phyloP scores from a whole-genome alignment of 2,888 invertebrate genomes.

The Byasa hedistus region DNA sequence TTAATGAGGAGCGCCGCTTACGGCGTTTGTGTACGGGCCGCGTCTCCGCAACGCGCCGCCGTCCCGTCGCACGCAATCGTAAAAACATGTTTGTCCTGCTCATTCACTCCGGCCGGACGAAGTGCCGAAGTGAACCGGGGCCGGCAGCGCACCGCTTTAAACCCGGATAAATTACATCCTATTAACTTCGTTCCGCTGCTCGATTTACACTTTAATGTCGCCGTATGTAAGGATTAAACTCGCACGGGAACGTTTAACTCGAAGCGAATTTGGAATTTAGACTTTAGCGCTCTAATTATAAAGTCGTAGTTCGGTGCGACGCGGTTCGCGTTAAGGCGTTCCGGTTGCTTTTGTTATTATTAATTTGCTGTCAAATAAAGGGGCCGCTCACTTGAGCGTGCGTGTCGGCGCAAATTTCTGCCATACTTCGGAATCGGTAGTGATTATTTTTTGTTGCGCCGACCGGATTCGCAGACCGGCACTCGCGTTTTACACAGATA shows the following conservation, averaged over 20 bases:
- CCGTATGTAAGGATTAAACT: slow-evolving; percentile 73
- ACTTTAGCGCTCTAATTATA: slow-evolving; percentile 65
- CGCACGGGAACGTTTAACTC: slow-evolving; percentile 61
- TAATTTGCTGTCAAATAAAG: slow-evolving; percentile 81
- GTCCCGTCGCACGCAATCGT: slow-evolving; percentile 59
- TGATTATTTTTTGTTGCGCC: slow-evolving; percentile 75
- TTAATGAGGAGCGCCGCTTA: slow-evolving; percentile 75
- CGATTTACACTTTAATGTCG: slow-evolving; percentile 76
- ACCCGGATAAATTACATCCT: slow-evolving; percentile 79
- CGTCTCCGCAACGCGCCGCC: slow-evolving; percentile 65
- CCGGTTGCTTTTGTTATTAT: slow-evolving; percentile 66
- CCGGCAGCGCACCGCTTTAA: slow-evolving; percentile 72
- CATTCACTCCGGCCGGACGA: slow-evolving; percentile 36
- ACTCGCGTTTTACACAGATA: slow-evolving; percentile 63
- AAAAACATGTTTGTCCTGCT: slow-evolving; percentile 63
- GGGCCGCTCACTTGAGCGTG: slow-evolving; percentile 79
- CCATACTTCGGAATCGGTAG: slow-evolving; percentile 77
- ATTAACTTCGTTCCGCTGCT: slow-evolving; percentile 73
- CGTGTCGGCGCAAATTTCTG: slow-evolving; percentile 79
- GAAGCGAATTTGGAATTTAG: slow-evolving; percentile 60
- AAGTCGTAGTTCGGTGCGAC: slow-evolving; percentile 64
- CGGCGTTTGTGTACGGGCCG: slow-evolving; percentile 69
- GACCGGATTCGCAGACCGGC: slow-evolving; percentile 71
- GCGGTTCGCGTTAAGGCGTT: slow-evolving; percentile 62
- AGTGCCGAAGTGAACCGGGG: slow-evolving; percentile 61